Conservation (phyloP, 2,888 invertebrate genomes). For the Norana najaformis region DNA sequence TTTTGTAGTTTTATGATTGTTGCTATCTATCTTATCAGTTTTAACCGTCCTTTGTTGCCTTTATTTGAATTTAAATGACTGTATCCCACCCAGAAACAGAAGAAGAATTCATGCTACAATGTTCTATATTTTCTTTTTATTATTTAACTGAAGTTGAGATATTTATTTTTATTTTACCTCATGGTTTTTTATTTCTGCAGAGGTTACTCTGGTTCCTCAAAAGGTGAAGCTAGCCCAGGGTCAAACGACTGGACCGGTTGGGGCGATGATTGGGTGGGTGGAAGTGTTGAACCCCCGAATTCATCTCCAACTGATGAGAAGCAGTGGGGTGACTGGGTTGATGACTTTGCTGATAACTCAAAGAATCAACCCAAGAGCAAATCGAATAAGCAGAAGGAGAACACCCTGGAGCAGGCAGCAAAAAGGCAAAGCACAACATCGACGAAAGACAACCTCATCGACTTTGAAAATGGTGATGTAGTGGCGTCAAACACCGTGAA, state of each 20-base stretch:
- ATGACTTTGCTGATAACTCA: not conserved
- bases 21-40: too few relatives aligned
- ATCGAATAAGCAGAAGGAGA: conserved; percentile 14
- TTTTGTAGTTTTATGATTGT: not conserved
- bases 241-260: conserved; percentile 18
- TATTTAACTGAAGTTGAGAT: too few relatives aligned
- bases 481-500: not conserved
- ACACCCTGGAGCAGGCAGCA: not conserved
- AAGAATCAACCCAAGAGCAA: not conserved
- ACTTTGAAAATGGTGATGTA: not conserved
- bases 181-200: not conserved
- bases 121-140: too few relatives aligned
- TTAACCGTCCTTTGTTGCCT: too few relatives aligned
- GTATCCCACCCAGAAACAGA: too few relatives aligned
- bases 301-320: not conserved
- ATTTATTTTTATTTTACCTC: not conserved
- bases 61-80: too few relatives aligned
- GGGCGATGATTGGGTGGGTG: conserved; percentile 20
- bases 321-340: conserved; percentile 14
- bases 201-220: not conserved
- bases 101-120: too few relatives aligned
- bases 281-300: not conserved
- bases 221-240: conserved; percentile 3
- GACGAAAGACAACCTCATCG: not conserved
- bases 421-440: not conserved